These are phyloP conservation scores for Theristicus caerulescens DNA, from an alignment of 2,113 vertebrate genomes.

Conservation along the genomic window DNA sequence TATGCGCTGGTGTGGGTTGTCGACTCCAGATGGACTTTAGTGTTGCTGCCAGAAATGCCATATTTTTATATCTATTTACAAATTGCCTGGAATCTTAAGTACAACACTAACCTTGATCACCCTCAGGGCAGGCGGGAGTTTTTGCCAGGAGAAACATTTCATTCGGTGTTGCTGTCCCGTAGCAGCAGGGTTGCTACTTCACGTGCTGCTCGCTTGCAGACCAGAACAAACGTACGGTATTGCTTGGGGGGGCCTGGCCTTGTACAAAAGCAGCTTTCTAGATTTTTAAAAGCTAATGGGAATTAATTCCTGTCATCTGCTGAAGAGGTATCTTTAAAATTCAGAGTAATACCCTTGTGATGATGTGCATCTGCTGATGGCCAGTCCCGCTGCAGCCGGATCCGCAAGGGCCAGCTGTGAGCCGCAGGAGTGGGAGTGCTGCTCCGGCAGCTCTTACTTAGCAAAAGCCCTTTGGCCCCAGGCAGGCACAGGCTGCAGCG, in stretches of 20 bases:
- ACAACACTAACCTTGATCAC: background rate
- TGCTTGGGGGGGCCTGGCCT: background rate
- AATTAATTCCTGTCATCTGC: background rate
- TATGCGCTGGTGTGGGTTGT: fast-evolving
- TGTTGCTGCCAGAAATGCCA: background rate
- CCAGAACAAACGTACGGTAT: fast-evolving
- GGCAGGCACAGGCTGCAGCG: background rate
- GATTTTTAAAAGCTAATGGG: background rate
- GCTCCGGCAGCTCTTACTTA: background rate
- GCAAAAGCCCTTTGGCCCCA: background rate
- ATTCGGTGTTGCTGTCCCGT: background rate
- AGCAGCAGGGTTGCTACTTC: background rate
- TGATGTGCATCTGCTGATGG: fast-evolving
- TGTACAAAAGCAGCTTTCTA: fast-evolving
- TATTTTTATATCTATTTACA: background rate
- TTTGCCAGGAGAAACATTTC: background rate
- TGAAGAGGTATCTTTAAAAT: background rate
- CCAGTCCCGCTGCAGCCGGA: background rate
- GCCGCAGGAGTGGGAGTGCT: fast-evolving
- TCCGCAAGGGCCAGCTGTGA: background rate
- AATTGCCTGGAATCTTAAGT: background rate
- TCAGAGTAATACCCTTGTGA: background rate
- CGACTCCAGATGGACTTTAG: background rate
- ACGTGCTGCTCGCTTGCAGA: fast-evolving
- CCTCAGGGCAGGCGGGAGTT: background rate